phyloP scores from a whole-genome alignment of 2,797 vertebrate genomes.

The Psittacula derbiana region DNA sequence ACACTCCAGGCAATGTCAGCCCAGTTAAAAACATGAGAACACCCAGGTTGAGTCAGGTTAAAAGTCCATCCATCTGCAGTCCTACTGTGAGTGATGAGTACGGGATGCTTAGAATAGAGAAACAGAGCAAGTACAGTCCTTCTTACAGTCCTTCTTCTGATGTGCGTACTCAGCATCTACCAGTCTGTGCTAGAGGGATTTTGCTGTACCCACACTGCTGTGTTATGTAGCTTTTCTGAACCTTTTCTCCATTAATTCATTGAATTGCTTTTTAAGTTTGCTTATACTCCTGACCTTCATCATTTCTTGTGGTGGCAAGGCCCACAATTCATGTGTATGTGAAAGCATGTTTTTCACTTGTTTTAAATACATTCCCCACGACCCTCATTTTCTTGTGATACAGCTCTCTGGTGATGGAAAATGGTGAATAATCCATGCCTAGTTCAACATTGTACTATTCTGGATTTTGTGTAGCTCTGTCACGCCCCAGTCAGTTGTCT shows the following conservation, averaged over 20 bases:
- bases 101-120: background rate
- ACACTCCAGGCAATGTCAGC: slow-evolving; percentile 42
- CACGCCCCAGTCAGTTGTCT: background rate
- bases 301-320: background rate
- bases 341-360: background rate
- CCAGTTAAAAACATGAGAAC: slow-evolving; percentile 3
- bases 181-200: background rate
- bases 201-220: background rate
- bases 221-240: background rate
- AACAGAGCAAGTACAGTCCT: background rate
- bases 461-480: background rate
- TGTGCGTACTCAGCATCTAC: background rate
- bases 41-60: slow-evolving; percentile 10
- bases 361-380: background rate
- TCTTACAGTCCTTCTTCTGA: background rate
- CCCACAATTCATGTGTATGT: background rate
- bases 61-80: background rate
- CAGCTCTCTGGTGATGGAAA: background rate
- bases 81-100: background rate
- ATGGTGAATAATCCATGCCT: background rate
- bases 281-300: background rate
- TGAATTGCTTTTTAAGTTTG: background rate
- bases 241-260: background rate
- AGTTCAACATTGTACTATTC: background rate
- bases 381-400: background rate